phyloP scores from a whole-genome alignment of 1,140 invertebrate genomes.

The Microplitis mediator region DNA sequence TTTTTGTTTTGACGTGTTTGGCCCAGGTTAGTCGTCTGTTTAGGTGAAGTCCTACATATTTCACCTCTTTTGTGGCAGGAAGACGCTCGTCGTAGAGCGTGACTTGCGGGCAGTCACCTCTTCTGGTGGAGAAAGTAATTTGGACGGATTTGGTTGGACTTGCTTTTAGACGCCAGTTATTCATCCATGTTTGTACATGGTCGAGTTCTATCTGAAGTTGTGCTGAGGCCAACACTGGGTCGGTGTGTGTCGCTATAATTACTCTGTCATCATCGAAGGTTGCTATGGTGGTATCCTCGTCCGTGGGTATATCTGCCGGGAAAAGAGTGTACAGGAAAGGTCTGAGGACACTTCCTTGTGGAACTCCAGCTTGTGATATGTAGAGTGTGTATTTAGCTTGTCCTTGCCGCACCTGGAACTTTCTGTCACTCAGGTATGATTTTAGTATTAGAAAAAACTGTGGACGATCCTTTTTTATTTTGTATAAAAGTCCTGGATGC shows the following conservation, averaged over 20 bases:
- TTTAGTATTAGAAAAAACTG: constrained; percentile 27
- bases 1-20: too few species aligned
- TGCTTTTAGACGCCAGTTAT: constrained; percentile 42
- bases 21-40: too few species aligned
- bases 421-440: constrained; percentile 33
- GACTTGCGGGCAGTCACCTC: too few species aligned
- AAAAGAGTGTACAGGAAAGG: constrained; percentile 9
- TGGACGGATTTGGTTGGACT: constrained; percentile 41
- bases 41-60: too few species aligned
- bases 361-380: constrained; percentile 31
- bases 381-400: constrained; percentile 21
- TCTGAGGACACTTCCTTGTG: constrained; percentile 33
- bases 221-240: constrained; percentile 28
- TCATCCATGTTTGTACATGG: constrained; percentile 33
- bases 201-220: constrained; percentile 34
- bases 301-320: constrained; percentile 37
- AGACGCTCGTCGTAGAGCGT: too few species aligned
- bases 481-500: constrained; percentile 41
- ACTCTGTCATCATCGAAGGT: constrained; percentile 42
- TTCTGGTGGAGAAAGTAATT: constrained; percentile 35
- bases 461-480: constrained; percentile 35
- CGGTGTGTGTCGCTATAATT: neutral
- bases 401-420: constrained; percentile 28
- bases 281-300: constrained; percentile 22
- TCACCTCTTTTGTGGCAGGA: too few species aligned